These are phyloP conservation scores for Phoxinus dragarum DNA, from an alignment of 2,797 vertebrate genomes.

Conservation along the genomic window DNA sequence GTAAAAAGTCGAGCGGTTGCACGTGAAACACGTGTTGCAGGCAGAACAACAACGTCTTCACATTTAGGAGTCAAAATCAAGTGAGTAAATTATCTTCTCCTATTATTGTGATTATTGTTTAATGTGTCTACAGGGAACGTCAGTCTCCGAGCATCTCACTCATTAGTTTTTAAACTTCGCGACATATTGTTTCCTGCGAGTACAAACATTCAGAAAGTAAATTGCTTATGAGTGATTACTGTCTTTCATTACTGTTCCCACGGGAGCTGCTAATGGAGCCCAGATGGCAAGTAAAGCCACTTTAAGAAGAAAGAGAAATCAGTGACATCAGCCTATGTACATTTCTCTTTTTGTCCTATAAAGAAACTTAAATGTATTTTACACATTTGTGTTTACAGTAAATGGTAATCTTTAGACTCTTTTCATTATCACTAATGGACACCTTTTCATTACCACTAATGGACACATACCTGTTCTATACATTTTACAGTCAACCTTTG, in stretches of 20 bases:
- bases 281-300: conserved; percentile 99
- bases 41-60: conserved; percentile 18
- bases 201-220: conserved; percentile 86
- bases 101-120: conserved; percentile 47
- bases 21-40: neutral
- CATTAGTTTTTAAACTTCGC: conserved; percentile 54
- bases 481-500: neutral
- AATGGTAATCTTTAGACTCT: neutral
- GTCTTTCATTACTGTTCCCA: conserved; percentile 91
- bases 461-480: neutral
- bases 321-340: neutral
- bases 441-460: neutral
- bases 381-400: neutral
- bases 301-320: conserved; percentile 58
- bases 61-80: neutral
- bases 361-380: neutral
- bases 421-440: neutral
- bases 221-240: conserved; percentile 96
- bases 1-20: neutral
- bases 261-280: conserved; percentile 93
- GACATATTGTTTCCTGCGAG: conserved; percentile 61
- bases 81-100: conserved; percentile 17
- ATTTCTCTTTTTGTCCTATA: neutral
- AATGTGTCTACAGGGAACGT: conserved; percentile 25
- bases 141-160: conserved; percentile 49